A percentile compares a stretch with the other conserved stretches of the same genome.
Conservation (phyloP, 2,888 invertebrate genomes). For the Ophion ellenae region DNA sequence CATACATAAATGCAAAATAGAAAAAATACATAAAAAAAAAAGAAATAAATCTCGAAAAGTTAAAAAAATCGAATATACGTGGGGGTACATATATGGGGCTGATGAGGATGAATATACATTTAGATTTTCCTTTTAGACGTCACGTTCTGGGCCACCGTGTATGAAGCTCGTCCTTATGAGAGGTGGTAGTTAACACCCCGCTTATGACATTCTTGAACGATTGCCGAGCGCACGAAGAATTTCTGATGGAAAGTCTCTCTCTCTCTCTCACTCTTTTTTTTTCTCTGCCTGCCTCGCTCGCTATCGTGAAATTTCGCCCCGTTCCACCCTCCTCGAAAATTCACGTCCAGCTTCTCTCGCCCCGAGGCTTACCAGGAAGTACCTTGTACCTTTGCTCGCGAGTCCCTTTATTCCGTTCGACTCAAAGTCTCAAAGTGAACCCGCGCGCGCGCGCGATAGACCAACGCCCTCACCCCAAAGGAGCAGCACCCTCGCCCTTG, state of each 20-base stretch:
- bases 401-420: constrained; percentile 47
- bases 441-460: constrained; percentile 4
- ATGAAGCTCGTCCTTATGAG: neutral
- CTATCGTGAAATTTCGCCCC: constrained; percentile 42
- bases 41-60: no score
- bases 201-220: constrained; percentile 75
- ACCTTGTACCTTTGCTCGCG: constrained; percentile 53
- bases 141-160: neutral
- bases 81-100: no score
- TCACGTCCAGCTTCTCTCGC: constrained; percentile 40
- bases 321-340: constrained; percentile 43
- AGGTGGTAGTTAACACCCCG: constrained; percentile 68
- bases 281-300: constrained; percentile 29
- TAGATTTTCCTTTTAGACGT: no score
- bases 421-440: constrained; percentile 41
- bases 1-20: no score
- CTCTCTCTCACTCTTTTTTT: constrained; percentile 30
- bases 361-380: constrained; percentile 41
- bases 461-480: neutral
- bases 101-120: no score
- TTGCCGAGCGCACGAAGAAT: constrained; percentile 72
- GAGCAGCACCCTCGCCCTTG: constrained; percentile 1
- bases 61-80: no score
- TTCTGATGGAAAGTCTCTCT: constrained; percentile 67
- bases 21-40: no score